phyloP scores from a whole-genome alignment of 2,888 invertebrate genomes.

The Lasioglossum oenotherae region DNA sequence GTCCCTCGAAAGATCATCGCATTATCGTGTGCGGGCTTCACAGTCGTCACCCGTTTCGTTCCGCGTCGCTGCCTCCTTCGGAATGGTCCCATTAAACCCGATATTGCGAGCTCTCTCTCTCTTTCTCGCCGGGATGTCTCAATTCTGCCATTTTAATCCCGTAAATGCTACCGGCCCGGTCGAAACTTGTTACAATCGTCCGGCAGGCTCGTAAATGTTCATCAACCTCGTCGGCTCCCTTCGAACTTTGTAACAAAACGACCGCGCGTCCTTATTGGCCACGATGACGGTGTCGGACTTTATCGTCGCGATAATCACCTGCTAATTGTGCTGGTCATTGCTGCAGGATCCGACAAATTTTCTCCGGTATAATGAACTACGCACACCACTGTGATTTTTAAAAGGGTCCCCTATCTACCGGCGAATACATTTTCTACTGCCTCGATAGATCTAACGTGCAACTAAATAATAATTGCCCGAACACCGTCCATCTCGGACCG shows the following conservation, averaged over 20 bases:
- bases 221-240: not conserved
- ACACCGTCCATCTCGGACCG: not conserved
- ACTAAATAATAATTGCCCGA: not conserved
- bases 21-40: constrained; percentile 50
- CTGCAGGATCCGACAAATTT: not conserved
- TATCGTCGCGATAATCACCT: not conserved
- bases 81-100: constrained; percentile 51
- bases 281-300: not conserved
- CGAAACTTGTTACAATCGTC: constrained; percentile 29
- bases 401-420: too few species aligned
- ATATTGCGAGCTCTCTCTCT: constrained; percentile 27
- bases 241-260: not conserved
- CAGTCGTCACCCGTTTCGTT: constrained; percentile 60
- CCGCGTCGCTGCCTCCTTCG: constrained; percentile 46
- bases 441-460: not conserved
- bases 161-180: constrained; percentile 24
- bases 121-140: constrained; percentile 44
- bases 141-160: constrained; percentile 51
- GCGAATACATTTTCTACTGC: too few species aligned
- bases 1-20: constrained; percentile 56
- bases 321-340: not conserved
- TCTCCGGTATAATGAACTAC: not conserved
- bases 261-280: not conserved
- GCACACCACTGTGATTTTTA: too few species aligned
- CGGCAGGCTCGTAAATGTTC: constrained; percentile 18